These are phyloP conservation scores for Hyposoter didymator DNA, from an alignment of 2,888 invertebrate species.

Conservation along the genomic window DNA sequence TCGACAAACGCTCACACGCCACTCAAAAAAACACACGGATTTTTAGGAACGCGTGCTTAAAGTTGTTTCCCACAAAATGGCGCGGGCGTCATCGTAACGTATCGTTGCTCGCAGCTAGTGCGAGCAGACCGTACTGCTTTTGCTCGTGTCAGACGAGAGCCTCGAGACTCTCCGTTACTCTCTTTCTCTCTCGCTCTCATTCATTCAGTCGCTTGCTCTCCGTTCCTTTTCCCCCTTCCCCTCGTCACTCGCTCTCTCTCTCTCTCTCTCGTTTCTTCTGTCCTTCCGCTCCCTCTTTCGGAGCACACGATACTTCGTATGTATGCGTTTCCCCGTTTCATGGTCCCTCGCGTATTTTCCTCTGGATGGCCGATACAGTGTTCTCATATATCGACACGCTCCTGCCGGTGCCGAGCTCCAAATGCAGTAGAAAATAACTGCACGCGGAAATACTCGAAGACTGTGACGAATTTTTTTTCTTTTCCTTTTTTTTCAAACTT, in stretches of 20 bases:
- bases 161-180: conserved; percentile 30
- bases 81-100: conserved; percentile 62
- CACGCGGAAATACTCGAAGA: not conserved
- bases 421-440: not conserved
- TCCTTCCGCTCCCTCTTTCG: conserved; percentile 11
- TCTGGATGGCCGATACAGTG: not conserved
- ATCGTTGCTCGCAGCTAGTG: conserved; percentile 61
- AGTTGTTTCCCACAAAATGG: conserved; percentile 58
- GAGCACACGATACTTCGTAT: not conserved
- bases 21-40: conserved; percentile 51
- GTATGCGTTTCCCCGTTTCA: conserved; percentile 2
- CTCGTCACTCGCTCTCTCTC: not conserved
- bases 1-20: conserved; percentile 8
- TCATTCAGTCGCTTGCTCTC: conserved; percentile 34
- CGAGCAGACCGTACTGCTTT: conserved; percentile 62
- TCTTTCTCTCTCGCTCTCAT: conserved; percentile 37
- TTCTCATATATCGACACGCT: not conserved
- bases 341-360: conserved; percentile 29
- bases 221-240: not conserved
- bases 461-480: not conserved
- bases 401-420: not conserved
- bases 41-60: conserved; percentile 67
- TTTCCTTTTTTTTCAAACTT: not conserved
- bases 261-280: not conserved
- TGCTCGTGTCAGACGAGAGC: conserved; percentile 40